A percentile compares a stretch with the other conserved stretches of the same genome.
phyloP scores from a whole-genome alignment of 2,797 vertebrate genomes.

The Propithecus deckenii region DNA sequence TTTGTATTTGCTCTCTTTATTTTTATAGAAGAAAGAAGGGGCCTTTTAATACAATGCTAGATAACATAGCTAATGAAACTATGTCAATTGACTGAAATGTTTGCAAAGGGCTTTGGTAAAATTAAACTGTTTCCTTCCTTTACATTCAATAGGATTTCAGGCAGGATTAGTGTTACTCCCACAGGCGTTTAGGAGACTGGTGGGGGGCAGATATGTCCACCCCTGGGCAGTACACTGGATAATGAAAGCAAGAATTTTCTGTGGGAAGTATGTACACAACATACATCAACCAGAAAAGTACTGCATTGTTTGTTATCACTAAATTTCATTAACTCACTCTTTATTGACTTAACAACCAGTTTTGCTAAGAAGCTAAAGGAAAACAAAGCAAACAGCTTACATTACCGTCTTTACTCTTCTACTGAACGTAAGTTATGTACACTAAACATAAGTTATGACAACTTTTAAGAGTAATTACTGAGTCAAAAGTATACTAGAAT shows the following conservation, averaged over 20 bases:
- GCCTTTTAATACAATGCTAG: neutral
- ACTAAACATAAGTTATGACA: neutral
- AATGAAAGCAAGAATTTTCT: neutral
- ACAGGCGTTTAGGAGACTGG: neutral
- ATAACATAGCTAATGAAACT: neutral
- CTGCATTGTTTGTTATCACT: neutral
- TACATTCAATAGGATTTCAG: neutral
- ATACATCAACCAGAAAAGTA: neutral
- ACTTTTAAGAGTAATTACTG: neutral
- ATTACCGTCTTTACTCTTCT: neutral
- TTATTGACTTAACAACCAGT: slow-evolving; percentile 11
- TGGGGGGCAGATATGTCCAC: neutral
- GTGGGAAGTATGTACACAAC: neutral
- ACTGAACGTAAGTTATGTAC: neutral
- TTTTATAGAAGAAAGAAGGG: neutral
- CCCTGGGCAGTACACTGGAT: neutral
- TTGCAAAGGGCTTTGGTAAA: neutral
- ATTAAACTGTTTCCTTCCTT: neutral
- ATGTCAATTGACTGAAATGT: neutral
- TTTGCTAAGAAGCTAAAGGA: slow-evolving; percentile 28
- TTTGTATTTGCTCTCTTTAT: neutral
- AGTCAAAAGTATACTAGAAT: neutral
- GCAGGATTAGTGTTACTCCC: neutral
- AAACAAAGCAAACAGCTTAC: neutral
- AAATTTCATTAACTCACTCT: neutral